Conservation (phyloP, 2,888 invertebrate genomes). For the Drosophila pegasa region DNA sequence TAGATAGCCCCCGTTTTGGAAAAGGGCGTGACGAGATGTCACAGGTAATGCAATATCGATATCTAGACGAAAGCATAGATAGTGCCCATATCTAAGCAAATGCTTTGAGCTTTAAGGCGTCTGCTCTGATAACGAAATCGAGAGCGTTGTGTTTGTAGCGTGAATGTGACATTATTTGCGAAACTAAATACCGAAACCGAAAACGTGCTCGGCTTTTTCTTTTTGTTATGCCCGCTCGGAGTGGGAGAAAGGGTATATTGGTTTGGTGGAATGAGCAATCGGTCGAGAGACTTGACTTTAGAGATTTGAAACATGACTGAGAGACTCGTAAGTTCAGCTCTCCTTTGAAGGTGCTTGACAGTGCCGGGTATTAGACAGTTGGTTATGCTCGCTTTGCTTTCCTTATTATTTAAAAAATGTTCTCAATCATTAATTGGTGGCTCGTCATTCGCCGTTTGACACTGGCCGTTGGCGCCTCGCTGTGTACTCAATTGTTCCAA, state of each 20-base stretch:
- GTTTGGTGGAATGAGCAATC: neutral
- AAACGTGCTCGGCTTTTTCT: slow-evolving; percentile 30
- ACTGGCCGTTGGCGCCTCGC: slow-evolving; percentile 53
- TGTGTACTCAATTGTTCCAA: slow-evolving; percentile 27
- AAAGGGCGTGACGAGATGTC: slow-evolving; percentile 57
- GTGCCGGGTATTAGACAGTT: neutral
- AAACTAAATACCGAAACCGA: slow-evolving; percentile 27
- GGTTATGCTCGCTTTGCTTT: slow-evolving; percentile 16
- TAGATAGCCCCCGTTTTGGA: neutral
- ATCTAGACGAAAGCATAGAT: slow-evolving; percentile 13
- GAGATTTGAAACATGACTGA: neutral
- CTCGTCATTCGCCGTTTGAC: slow-evolving; percentile 46
- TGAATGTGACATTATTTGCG: slow-evolving; percentile 55
- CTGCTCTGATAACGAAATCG: slow-evolving; percentile 53
- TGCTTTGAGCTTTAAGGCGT: slow-evolving; percentile 4
- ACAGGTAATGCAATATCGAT: slow-evolving; percentile 60
- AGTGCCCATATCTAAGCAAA: slow-evolving; percentile 4
- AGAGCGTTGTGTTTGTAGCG: slow-evolving; percentile 55
- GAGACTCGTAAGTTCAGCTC: too few relatives aligned
- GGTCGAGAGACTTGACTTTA: neutral
- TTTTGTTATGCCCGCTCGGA: neutral
- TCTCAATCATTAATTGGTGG: slow-evolving; percentile 65
- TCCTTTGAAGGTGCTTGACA: neutral
- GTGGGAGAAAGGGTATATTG: neutral
- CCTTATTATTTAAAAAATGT: slow-evolving; percentile 15